Conservation (phyloP, 2,797 vertebrate genomes). For the Malurus splendens region DNA sequence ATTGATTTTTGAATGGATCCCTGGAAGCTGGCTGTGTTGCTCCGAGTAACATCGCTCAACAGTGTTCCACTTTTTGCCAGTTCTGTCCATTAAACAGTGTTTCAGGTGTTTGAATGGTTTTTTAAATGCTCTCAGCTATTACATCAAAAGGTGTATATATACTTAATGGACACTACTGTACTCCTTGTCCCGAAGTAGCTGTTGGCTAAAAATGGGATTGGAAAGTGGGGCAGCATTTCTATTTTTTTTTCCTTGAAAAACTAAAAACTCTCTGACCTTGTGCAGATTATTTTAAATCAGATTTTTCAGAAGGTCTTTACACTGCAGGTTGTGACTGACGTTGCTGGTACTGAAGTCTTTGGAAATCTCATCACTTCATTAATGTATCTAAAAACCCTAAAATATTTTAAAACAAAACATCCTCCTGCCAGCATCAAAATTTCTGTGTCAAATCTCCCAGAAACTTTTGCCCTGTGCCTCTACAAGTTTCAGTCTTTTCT, state of each 20-base stretch:
- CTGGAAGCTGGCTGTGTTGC: background rate
- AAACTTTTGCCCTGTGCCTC: background rate
- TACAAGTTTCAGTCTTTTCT: background rate
- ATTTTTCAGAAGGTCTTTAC: background rate
- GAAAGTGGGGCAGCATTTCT: background rate
- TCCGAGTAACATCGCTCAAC: background rate
- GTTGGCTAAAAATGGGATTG: background rate
- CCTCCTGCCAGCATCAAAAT: background rate
- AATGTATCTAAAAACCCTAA: background rate
- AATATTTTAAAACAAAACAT: background rate
- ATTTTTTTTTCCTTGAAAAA: background rate
- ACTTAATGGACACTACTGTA: background rate
- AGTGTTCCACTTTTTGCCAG: background rate
- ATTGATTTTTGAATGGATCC: conserved; percentile 8
- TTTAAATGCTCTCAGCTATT: background rate
- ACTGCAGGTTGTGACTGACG: background rate
- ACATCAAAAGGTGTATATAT: background rate
- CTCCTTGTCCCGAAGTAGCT: background rate
- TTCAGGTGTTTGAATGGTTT: background rate
- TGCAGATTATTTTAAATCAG: background rate
- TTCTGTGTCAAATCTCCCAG: background rate
- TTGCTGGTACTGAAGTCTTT: background rate
- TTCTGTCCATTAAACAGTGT: background rate
- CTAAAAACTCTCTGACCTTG: background rate
- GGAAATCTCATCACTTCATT: background rate